A percentile compares a stretch with the other conserved stretches of the same genome.
These are phyloP conservation scores for Osmoderma eremita DNA, from an alignment of 2,888 invertebrate species.

Conservation along the genomic window DNA sequence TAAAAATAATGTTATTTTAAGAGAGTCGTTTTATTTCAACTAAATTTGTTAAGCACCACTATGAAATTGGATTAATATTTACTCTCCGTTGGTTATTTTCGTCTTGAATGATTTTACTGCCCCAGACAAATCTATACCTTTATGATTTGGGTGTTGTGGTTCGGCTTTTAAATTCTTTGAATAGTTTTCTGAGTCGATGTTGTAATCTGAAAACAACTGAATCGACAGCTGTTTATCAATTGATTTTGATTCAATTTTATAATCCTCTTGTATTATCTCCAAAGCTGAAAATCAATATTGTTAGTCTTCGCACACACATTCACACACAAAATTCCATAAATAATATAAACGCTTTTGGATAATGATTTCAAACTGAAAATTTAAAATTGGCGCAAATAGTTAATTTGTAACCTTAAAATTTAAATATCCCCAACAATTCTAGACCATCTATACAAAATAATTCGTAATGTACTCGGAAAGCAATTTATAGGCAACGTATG, in stretches of 20 bases:
- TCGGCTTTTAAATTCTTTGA: slow-evolving; percentile 56
- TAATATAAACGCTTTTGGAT: too few relatives aligned
- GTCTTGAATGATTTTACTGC: slow-evolving; percentile 29
- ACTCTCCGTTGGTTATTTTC: too few relatives aligned
- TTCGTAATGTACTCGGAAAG: too few relatives aligned
- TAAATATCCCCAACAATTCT: too few relatives aligned
- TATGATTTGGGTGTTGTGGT: slow-evolving; percentile 48
- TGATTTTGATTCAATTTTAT: slow-evolving; percentile 67
- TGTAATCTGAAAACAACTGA: slow-evolving; percentile 58
- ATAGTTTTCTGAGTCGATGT: slow-evolving; percentile 64
- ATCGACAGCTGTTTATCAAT: slow-evolving; percentile 51
- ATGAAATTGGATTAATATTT: neutral
- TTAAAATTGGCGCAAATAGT: too few relatives aligned
- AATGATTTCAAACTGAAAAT: too few relatives aligned
- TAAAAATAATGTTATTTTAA: slow-evolving; percentile 41
- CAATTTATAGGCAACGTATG: too few relatives aligned
- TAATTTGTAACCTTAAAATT: too few relatives aligned
- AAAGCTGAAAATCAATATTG: slow-evolving; percentile 66
- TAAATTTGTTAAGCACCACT: too few relatives aligned
- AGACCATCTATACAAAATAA: too few relatives aligned
- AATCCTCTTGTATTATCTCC: slow-evolving; percentile 74
- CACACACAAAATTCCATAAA: too few relatives aligned
- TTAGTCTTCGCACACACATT: too few relatives aligned
- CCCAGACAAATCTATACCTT: neutral
- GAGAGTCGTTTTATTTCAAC: slow-evolving; percentile 38